Conservation (phyloP, 2,113 vertebrate species). For the Pseudopipra pipra region DNA sequence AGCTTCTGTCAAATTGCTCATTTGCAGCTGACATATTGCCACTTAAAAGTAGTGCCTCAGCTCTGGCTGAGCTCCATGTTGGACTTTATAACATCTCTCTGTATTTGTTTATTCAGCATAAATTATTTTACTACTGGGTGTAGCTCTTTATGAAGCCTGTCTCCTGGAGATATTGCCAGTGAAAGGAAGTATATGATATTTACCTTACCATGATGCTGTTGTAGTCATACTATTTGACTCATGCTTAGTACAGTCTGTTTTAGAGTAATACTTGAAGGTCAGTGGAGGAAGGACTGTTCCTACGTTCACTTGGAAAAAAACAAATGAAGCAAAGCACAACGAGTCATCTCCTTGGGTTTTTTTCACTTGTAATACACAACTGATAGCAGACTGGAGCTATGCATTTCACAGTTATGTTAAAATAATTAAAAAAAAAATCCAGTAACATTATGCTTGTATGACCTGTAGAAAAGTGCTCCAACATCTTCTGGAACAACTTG, state of each 20-base stretch:
- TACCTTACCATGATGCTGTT: neutral
- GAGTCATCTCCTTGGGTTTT: neutral
- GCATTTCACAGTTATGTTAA: neutral
- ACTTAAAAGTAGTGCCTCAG: neutral
- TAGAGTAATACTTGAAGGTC: neutral
- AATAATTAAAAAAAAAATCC: neutral
- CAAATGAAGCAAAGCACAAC: neutral
- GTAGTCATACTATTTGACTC: neutral
- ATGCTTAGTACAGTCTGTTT: neutral
- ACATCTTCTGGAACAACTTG: neutral
- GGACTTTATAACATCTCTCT: conserved; percentile 13
- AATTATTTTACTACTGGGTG: conserved; percentile 53
- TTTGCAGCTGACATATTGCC: conserved; percentile 13
- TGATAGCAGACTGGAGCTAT: neutral
- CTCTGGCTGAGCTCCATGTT: neutral
- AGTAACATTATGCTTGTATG: neutral
- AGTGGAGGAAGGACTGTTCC: neutral
- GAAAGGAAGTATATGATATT: conserved; percentile 29
- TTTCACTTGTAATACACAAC: neutral
- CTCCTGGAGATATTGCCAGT: conserved; percentile 1
- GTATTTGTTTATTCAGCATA: conserved; percentile 19
- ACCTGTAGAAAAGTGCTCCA: neutral
- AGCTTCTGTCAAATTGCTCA: neutral
- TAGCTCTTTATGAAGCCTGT: conserved; percentile 13
- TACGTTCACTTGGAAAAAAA: accelerated